Evolutionary conservation across 2,888 invertebrate genomes (phyloP).

Genomic region (Acleris sparsana): DNA sequence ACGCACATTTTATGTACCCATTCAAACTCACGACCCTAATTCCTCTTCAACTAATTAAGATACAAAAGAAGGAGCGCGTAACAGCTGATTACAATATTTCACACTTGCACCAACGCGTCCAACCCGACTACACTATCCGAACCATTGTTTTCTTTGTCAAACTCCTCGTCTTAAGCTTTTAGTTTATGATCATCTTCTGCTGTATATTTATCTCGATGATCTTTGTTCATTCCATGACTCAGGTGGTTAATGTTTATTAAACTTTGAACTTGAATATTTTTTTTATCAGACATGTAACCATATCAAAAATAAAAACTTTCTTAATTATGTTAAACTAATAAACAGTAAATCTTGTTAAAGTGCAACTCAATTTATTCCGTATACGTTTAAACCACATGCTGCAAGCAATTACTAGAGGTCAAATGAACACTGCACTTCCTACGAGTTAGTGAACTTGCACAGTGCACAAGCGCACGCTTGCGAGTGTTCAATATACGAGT

Average conservation of each 20-base stretch:
- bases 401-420: conserved; percentile 21
- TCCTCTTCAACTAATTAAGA: conserved; percentile 34
- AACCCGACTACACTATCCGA: conserved; percentile 56
- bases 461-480: background rate
- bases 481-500: background rate
- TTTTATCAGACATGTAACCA: conserved; percentile 11
- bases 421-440: conserved; percentile 16
- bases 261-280: conserved; percentile 33
- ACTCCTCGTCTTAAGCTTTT: conserved; percentile 62
- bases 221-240: conserved; percentile 39
- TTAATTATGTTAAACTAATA: conserved; percentile 4
- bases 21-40: conserved; percentile 31
- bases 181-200: conserved; percentile 65
- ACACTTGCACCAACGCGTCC: conserved; percentile 50
- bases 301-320: background rate
- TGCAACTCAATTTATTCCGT: background rate
- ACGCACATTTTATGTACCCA: conserved; percentile 21
- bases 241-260: conserved; percentile 38
- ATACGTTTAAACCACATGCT: background rate
- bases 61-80: conserved; percentile 36
- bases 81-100: conserved; percentile 61
- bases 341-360: background rate
- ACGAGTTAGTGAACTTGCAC: conserved; percentile 16
- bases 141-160: conserved; percentile 69
- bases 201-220: conserved; percentile 48